Evolutionary conservation across 53 echinoderm and acorn worm genomes (phyloP).

Genomic region (Holothuria leucospilota): DNA sequence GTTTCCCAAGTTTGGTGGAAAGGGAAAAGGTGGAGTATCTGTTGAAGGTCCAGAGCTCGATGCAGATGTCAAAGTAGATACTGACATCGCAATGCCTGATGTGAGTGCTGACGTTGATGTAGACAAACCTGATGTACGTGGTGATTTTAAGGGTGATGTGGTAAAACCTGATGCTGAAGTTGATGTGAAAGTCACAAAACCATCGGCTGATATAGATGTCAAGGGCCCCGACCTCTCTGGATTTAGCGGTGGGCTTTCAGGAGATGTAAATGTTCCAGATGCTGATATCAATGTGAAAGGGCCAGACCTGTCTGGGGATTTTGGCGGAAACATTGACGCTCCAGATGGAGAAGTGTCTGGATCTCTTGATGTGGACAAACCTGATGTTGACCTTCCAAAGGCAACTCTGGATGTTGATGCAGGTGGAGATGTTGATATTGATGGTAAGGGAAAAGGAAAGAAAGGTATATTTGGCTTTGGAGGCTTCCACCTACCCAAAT

Average conservation of each 20-base stretch:
- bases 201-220: slow-evolving; percentile 66
- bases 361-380: neutral
- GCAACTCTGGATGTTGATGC: slow-evolving; percentile 9
- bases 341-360: neutral
- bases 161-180: slow-evolving; percentile 36
- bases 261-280: slow-evolving; percentile 7
- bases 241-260: slow-evolving; percentile 19
- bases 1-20: slow-evolving; percentile 34
- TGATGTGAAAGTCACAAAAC: slow-evolving; percentile 62
- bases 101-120: slow-evolving; percentile 51
- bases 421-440: slow-evolving; percentile 48
- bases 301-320: neutral
- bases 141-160: slow-evolving; percentile 43
- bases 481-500: slow-evolving; percentile 52
- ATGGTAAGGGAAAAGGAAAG: slow-evolving; percentile 54
- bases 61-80: slow-evolving; percentile 47
- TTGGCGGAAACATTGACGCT: neutral
- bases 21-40: slow-evolving; percentile 5
- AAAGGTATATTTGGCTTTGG: slow-evolving; percentile 50
- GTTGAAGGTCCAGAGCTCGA: slow-evolving; percentile 41
- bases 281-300: neutral
- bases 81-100: slow-evolving; percentile 30
- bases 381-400: slow-evolving; percentile 27
- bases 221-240: slow-evolving; percentile 50
- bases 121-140: slow-evolving; percentile 54